Conservation (phyloP, 2,113 vertebrate genomes). For the Pluvianellus socialis region DNA sequence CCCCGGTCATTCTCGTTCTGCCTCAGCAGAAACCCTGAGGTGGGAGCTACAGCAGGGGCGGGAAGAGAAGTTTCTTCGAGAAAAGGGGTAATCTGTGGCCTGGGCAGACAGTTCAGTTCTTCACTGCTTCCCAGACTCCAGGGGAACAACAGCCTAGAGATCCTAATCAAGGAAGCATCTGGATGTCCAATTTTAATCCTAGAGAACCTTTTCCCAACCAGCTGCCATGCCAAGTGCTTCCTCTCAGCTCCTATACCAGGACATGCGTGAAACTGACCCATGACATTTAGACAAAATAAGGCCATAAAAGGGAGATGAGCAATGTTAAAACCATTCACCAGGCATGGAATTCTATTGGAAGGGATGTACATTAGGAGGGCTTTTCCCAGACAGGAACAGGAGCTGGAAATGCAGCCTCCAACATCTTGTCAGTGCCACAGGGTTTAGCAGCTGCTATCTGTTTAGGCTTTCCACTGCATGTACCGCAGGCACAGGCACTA, state of each 20-base stretch:
- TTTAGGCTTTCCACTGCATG: neutral
- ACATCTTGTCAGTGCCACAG: neutral
- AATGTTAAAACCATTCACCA: neutral
- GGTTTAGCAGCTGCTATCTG: neutral
- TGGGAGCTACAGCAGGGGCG: neutral
- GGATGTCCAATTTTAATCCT: neutral
- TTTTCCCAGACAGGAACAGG: neutral
- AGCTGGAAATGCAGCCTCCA: neutral
- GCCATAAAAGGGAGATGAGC: neutral
- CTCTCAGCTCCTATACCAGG: neutral
- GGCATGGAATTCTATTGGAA: neutral
- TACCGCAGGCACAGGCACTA: neutral
- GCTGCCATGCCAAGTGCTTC: neutral
- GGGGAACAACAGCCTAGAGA: neutral
- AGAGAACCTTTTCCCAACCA: neutral
- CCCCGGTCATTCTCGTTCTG: accelerated
- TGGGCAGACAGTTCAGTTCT: neutral
- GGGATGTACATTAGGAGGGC: neutral
- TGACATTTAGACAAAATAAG: neutral
- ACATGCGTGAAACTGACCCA: neutral
- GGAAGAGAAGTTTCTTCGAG: neutral
- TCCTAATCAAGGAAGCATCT: slow-evolving; percentile 44
- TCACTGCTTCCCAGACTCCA: neutral
- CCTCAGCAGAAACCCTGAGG: neutral
- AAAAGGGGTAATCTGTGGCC: neutral